These are phyloP conservation scores for Campoplex nolae DNA, from an alignment of 2,888 invertebrate genomes.

Conservation along the genomic window DNA sequence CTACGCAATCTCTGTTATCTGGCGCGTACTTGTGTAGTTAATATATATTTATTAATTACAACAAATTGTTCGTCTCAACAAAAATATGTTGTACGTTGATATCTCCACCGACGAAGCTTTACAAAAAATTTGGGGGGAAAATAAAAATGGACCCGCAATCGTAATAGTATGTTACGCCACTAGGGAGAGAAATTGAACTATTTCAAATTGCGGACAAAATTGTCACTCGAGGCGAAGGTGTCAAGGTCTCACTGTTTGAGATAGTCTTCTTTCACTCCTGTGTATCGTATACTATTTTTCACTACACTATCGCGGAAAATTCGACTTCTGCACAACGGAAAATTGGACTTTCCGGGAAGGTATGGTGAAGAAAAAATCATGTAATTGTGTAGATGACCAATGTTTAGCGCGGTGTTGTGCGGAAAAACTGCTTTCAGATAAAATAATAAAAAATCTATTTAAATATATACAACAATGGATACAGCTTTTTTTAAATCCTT, in stretches of 20 bases:
- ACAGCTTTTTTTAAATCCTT: neutral
- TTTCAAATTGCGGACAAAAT: too few species aligned
- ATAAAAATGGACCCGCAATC: slow-evolving; percentile 4
- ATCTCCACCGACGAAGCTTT: slow-evolving; percentile 35
- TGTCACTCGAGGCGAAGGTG: too few species aligned
- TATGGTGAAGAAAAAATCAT: slow-evolving; percentile 69
- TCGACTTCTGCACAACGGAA: too few species aligned
- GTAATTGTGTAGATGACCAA: slow-evolving; percentile 76
- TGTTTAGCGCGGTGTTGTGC: slow-evolving; percentile 80
- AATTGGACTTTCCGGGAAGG: too few species aligned
- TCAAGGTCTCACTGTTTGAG: too few species aligned
- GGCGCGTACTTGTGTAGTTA: slow-evolving; percentile 57
- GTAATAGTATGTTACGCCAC: neutral
- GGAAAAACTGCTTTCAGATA: slow-evolving; percentile 79
- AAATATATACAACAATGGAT: slow-evolving; percentile 72
- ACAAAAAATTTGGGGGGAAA: slow-evolving; percentile 30
- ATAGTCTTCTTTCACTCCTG: too few species aligned
- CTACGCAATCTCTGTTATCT: slow-evolving; percentile 13
- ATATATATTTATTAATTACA: slow-evolving; percentile 23
- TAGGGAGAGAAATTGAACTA: too few species aligned
- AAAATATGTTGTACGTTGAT: slow-evolving; percentile 39
- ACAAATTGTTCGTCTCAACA: slow-evolving; percentile 37
- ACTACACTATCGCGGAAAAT: too few species aligned
- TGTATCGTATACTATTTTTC: too few species aligned
- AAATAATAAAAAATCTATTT: slow-evolving; percentile 76